Evolutionary conservation across 2,113 vertebrate species (phyloP), one percentile per base, ranked within the genome.

Genomic region (Philantomba maxwellii): DNA sequence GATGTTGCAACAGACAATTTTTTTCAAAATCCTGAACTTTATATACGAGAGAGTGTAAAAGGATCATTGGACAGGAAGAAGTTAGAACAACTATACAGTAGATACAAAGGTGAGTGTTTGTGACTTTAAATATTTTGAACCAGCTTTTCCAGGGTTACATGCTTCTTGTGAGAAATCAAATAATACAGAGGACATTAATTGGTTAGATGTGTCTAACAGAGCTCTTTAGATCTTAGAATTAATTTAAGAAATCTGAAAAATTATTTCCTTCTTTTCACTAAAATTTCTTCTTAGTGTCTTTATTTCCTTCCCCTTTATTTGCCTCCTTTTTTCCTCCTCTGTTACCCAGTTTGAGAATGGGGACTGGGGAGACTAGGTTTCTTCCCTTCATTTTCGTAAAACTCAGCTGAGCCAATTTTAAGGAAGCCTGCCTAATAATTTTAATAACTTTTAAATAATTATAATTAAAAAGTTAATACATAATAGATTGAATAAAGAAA

Each of bases 1-100:
- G 99, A 99, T 97, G 99, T 99, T 98, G 99, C 99, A 98, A 99
- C 99, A 95, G 99, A 99, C 99, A 99, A 99, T 98, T 99, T 99
- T 98, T 99, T 99, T 98, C 99, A 99, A 98, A 99, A 99, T 96
- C 99, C 99, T 97, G 99, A 99, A 98, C 99, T 99, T 97, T 99
- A 99, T 98, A 98, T 99, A 99, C 99, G 99, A 98, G 99, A 99
- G 97, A 99, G 99, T 95, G 98, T 99, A 98, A 99, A 99, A 98
- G 99, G 99, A 96, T 98, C 99, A 12, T 98, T 99, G 98, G 99
- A 99, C 99, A 99, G 99, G 98, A 99, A 99, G 98, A 99, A 99
- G 97, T 98, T 99, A 98, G 99, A 99, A 96, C 99, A 99, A 91
- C 99, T 99, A 53, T 99, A 99, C 99, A 99, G 98, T 99, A 99